phyloP scores from a whole-genome alignment of 2,797 vertebrate species.

The Lutjanus argentimaculatus region DNA sequence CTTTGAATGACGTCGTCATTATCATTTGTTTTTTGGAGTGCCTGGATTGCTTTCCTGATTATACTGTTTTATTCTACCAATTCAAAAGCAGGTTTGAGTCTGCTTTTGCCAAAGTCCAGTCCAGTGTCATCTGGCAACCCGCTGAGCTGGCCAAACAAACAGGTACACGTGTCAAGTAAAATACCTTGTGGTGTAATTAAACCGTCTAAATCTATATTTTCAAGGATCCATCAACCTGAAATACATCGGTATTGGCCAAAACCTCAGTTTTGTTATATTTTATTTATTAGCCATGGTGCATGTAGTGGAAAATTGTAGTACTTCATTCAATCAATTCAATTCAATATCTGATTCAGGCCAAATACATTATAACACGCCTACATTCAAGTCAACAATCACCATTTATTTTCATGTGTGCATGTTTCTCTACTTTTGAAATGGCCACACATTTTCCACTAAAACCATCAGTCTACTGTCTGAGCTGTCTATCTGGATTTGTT shows the following conservation, averaged over 20 bases:
- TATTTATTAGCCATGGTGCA: background rate
- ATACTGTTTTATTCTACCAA: no score
- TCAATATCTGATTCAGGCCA: background rate
- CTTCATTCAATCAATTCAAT: no score
- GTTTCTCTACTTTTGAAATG: background rate
- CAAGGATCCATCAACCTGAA: background rate
- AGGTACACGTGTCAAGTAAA: background rate
- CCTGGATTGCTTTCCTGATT: no score
- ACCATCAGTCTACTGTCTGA: constrained; percentile 2
- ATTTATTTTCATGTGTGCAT: background rate
- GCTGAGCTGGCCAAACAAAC: background rate
- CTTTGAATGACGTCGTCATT: no score
- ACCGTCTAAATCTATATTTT: background rate
- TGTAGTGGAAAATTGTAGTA: no score
- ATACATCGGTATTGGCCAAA: background rate
- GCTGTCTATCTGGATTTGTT: constrained; percentile 23
- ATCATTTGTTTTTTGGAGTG: no score
- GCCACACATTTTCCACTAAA: background rate
- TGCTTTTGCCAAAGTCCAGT: background rate
- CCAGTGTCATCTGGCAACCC: background rate
- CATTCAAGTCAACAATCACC: background rate
- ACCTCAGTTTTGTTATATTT: background rate
- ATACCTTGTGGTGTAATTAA: background rate
- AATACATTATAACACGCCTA: background rate
- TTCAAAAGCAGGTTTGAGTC: background rate